Conservation (phyloP, 2,113 vertebrate species). For the Arothron firmamentum region DNA sequence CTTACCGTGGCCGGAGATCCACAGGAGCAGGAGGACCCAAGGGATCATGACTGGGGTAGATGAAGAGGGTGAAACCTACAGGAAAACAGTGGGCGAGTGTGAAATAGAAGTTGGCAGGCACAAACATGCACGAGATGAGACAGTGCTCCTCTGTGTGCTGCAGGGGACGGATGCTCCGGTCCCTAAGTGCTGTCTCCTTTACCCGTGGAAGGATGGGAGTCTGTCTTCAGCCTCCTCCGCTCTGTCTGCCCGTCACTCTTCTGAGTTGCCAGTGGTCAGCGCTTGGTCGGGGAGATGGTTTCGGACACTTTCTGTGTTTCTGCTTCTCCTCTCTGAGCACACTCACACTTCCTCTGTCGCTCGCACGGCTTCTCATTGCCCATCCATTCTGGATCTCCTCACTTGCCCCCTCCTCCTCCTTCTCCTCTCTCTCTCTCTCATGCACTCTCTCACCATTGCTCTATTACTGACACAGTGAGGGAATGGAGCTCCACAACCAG, state of each 20-base stretch:
- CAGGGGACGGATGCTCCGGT: conserved; percentile 46
- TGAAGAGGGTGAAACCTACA: conserved; percentile 58
- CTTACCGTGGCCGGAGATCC: conserved; percentile 74
- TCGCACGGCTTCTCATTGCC: conserved; percentile 51
- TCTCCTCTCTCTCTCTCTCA: conserved; percentile 31
- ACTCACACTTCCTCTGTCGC: conserved; percentile 48
- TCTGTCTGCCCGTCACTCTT: conserved; percentile 16
- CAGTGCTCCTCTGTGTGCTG: conserved; percentile 60
- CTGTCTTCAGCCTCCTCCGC: conserved; percentile 47
- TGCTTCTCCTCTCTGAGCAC: conserved; percentile 46
- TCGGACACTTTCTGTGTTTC: conserved; percentile 55
- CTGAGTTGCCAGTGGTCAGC: conserved; percentile 39
- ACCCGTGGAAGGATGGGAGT: conserved; percentile 51
- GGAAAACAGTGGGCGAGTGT: conserved; percentile 59
- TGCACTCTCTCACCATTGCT: conserved; percentile 48
- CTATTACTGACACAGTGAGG: conserved; percentile 58
- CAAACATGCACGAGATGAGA: conserved; percentile 59
- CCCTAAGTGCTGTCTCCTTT: conserved; percentile 59
- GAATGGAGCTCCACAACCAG: conserved; percentile 54
- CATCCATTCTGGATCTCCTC: conserved; percentile 69
- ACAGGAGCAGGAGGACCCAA: conserved; percentile 67
- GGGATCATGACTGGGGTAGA: conserved; percentile 63
- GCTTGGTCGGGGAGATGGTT: conserved; percentile 62
- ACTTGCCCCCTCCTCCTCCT: conserved; percentile 15
- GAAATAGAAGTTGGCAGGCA: conserved; percentile 69